Conservation (phyloP, 2,113 vertebrate genomes). For the Gadus chalcogrammus region DNA sequence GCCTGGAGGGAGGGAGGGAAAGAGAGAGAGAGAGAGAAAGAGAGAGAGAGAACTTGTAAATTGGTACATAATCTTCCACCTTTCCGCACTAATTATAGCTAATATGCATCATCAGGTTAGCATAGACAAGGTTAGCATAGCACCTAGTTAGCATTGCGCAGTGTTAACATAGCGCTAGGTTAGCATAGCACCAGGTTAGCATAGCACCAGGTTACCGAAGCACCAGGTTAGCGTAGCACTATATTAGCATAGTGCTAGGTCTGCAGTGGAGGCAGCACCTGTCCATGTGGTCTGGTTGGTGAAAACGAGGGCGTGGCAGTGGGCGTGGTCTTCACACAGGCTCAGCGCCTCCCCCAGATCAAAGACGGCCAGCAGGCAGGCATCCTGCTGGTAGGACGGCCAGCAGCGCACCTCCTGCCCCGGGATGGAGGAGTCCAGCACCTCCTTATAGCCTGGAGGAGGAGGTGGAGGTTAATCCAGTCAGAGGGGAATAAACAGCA, state of each 20-base stretch:
- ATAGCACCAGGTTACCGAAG: no score
- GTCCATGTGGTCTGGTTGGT: constrained; percentile 23
- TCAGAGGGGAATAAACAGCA: neutral
- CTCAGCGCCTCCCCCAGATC: neutral
- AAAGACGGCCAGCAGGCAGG: neutral
- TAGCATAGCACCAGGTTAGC: no score
- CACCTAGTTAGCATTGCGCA: no score
- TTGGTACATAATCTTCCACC: no score
- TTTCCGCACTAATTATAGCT: no score
- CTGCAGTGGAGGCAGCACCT: neutral
- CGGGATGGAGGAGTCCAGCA: neutral
- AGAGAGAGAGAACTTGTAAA: neutral
- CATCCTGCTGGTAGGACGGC: neutral
- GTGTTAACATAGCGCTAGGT: no score
- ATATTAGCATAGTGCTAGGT: no score
- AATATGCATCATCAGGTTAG: no score
- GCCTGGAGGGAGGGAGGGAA: constrained; percentile 59
- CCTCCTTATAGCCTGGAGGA: neutral
- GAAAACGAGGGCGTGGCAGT: constrained; percentile 12
- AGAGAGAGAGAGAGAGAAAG: no score
- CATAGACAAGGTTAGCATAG: no score
- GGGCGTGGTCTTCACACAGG: neutral
- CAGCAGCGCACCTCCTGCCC: neutral
- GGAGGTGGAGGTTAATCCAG: neutral
- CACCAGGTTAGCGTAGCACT: no score